A percentile compares a stretch with the other conserved stretches of the same genome.
Evolutionary conservation across 2,797 vertebrate species (phyloP).

Genomic region (Pitangus sulphuratus): DNA sequence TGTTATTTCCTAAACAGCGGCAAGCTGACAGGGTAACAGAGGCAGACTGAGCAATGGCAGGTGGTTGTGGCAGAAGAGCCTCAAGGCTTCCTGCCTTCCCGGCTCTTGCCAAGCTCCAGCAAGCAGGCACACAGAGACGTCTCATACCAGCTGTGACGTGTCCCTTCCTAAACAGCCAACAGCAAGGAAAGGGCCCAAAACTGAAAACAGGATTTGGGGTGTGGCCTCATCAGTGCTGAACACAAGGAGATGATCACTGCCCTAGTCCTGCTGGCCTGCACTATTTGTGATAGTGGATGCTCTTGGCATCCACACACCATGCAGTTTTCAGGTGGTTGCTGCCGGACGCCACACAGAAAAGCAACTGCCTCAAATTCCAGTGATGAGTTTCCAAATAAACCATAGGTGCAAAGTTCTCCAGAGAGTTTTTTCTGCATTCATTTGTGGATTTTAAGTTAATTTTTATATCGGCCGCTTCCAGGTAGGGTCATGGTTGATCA

Average conservation of each 20-base stretch:
- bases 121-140: not conserved
- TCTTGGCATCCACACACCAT: fast-evolving
- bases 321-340: not conserved
- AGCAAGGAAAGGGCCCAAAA: not conserved
- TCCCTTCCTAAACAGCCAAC: not conserved
- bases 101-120: not conserved
- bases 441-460: slow-evolving; percentile 36
- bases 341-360: not conserved
- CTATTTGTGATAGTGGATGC: not conserved
- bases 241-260: not conserved
- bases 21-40: not conserved
- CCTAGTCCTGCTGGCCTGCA: not conserved
- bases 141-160: fast-evolving
- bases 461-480: slow-evolving; percentile 18
- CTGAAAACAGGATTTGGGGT: fast-evolving
- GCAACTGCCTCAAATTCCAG: not conserved
- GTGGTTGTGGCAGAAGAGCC: not conserved
- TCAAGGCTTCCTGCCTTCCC: not conserved
- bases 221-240: fast-evolving
- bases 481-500: not conserved
- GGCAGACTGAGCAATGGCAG: not conserved
- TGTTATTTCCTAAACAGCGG: not conserved
- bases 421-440: not conserved
- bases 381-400: not conserved
- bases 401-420: not conserved